Base-by-base conservation (phyloP, 2,797 vertebrate genomes). In the Hybognathus amarus region DNA sequence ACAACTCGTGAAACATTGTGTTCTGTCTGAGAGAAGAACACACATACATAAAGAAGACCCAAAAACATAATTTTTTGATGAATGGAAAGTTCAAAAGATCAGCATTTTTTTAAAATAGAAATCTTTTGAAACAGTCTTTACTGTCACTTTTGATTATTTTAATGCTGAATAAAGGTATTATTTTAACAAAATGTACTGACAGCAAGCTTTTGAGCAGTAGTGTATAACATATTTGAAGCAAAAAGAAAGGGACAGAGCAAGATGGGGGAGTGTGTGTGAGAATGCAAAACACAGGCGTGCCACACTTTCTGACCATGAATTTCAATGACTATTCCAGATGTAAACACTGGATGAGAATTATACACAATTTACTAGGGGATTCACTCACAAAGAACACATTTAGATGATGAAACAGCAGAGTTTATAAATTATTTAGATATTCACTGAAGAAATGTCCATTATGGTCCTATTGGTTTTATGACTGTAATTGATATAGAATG, bases 1-100 rank as follows among this genome's bases (percentile, higher is more conserved):
- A 80, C 59, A n/a, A 78, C 27, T 82, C 76, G 36, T 11, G 18
- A 82, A 56, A 82, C 82, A 84, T 13, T 17, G 33, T 79, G 82
- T 87, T 87, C 79, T 68, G 8, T 47, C 52, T 64, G 63, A 79
- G 38, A 68, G 36, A 17, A 36, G 18, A 50, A 33, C 63, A 70
- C 42, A 75, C 24, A 11, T 45, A 22, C 83, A 67, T 22, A 74
- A 68, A 83, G 64, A 70, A 33, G 20, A 52, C 67, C 76, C 22
- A 8, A 40, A 61, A 77, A 70, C 50, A 33, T 59, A 2, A 52
- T 50, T 50, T 8, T 20, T 30, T 52, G 45, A 73, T 33, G 3
- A 52, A 22, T 12, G 7, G 20, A 56, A 38, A 36, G 6, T 7
- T 30, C 42, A 30, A 20, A 50, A 50, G 17, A 71, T 50, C 15